Conservation (phyloP, 2,797 vertebrate genomes). For the Sebastes glaucus region DNA sequence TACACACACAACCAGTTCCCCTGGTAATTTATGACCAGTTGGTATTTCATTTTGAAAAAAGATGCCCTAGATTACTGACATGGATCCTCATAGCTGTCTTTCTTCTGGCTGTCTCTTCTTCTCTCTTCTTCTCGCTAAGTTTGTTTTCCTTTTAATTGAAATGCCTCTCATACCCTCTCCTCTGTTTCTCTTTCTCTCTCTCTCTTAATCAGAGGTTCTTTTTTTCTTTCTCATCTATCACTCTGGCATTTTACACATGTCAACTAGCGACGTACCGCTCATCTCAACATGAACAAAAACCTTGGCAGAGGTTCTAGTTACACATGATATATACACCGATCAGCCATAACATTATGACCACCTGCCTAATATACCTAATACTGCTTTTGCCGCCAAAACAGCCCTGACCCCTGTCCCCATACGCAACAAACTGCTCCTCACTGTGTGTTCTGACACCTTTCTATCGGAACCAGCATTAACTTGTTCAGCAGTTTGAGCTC, state of each 20-base stretch:
- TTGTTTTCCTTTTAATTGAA: not conserved
- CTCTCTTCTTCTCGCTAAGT: not conserved
- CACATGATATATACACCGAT: too few species aligned
- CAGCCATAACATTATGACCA: too few species aligned
- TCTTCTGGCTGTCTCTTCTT: conserved; percentile 6
- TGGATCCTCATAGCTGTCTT: conserved; percentile 25
- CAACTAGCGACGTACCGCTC: not conserved
- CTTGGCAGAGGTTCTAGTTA: too few species aligned
- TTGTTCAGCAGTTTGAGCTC: too few species aligned
- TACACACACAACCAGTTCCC: conserved; percentile 27
- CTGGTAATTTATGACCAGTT: conserved; percentile 45
- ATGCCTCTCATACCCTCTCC: not conserved
- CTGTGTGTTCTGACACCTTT: too few species aligned
- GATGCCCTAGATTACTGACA: conserved; percentile 48
- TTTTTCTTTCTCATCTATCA: not conserved
- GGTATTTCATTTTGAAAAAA: conserved; percentile 43
- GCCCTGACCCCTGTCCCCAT: too few species aligned
- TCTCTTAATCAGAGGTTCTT: not conserved
- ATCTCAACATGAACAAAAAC: too few species aligned
- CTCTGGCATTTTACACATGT: not conserved
- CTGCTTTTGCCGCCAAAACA: too few species aligned
- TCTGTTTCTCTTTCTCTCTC: not conserved
- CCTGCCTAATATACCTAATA: too few species aligned
- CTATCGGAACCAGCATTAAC: too few species aligned
- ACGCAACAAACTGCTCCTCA: too few species aligned